These are phyloP conservation scores for Formicarius rufipectus DNA, from an alignment of 2,113 vertebrate genomes.

Conservation along the genomic window DNA sequence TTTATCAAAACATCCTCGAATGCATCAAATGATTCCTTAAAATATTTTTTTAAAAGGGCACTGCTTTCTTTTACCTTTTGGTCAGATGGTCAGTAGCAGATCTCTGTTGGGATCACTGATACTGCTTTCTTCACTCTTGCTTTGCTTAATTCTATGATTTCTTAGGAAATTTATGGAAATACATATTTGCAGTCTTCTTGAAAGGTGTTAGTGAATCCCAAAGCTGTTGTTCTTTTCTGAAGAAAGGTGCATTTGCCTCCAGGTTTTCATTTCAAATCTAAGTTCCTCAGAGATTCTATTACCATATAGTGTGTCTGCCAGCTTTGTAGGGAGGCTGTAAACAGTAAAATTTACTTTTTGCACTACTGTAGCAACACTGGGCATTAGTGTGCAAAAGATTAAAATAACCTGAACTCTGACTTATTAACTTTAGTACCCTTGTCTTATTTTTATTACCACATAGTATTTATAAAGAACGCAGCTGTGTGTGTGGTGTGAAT, in stretches of 20 bases:
- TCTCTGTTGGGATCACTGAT: neutral
- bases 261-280: neutral
- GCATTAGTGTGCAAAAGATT: neutral
- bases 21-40: neutral
- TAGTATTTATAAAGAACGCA: neutral
- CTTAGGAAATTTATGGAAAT: neutral
- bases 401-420: neutral
- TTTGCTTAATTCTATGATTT: neutral
- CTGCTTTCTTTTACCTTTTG: neutral
- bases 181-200: neutral
- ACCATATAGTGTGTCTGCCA: neutral
- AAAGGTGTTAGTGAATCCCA: neutral
- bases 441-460: neutral
- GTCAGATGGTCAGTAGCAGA: neutral
- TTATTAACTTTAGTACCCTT: neutral
- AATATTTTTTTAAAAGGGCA: neutral
- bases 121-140: neutral
- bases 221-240: neutral
- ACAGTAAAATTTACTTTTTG: neutral
- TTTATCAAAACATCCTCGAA: neutral
- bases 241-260: neutral
- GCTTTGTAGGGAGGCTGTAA: neutral
- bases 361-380: neutral
- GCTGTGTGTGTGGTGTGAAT: neutral
- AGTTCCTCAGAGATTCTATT: neutral